A percentile compares a stretch with the other conserved stretches of the same genome.
Evolutionary conservation across 2,113 vertebrate species (phyloP).

Genomic region (Mirounga angustirostris): DNA sequence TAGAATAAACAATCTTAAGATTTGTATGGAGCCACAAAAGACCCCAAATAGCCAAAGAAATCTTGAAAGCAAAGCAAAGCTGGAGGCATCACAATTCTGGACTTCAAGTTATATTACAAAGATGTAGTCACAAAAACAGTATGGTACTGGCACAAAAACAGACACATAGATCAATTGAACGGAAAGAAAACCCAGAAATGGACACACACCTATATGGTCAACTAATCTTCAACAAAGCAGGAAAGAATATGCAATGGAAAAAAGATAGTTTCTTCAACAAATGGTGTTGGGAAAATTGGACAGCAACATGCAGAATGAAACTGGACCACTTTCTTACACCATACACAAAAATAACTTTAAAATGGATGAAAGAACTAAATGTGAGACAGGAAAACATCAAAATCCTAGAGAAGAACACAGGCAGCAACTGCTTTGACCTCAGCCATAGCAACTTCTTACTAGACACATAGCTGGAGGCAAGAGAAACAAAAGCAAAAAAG

Average conservation of each 20-base stretch:
- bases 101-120: neutral
- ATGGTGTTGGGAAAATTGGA: neutral
- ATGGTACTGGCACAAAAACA: neutral
- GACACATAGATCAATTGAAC: neutral
- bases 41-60: no score
- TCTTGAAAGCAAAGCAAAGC: neutral
- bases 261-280: neutral
- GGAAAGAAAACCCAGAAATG: neutral
- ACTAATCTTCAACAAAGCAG: neutral
- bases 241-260: neutral
- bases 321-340: no score
- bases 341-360: no score
- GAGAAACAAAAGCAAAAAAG: neutral
- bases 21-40: neutral
- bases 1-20: no score
- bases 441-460: neutral
- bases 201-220: neutral
- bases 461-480: neutral
- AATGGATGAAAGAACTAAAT: no score
- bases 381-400: neutral
- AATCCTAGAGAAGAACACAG: neutral
- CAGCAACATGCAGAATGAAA: no score
- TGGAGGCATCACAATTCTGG: neutral
- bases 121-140: neutral
- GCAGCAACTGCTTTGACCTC: neutral